These are phyloP conservation scores for Tokudaia tokunoshimensis DNA, from an alignment of 2,797 vertebrate species.

Conservation along the genomic window DNA sequence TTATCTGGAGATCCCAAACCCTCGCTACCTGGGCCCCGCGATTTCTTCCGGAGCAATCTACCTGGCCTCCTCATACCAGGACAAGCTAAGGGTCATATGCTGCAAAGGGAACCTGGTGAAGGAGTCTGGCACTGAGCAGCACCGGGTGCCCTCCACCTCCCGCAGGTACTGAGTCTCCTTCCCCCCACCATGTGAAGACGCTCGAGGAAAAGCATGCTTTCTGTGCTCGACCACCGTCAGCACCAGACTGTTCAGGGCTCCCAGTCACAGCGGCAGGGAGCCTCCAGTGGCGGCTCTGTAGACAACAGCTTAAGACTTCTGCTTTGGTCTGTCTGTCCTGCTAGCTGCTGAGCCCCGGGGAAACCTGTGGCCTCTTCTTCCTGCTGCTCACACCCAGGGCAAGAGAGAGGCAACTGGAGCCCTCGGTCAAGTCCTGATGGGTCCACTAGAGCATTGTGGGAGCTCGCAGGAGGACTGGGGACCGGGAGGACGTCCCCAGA, in stretches of 20 bases:
- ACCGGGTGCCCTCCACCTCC: constrained; percentile 92
- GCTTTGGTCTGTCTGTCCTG: neutral
- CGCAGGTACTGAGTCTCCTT: constrained; percentile 90
- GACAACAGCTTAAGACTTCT: neutral
- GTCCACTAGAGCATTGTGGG: neutral
- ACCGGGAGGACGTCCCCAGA: neutral
- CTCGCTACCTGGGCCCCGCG: constrained; percentile 96
- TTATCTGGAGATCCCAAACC: constrained; percentile 96
- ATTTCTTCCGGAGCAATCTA: constrained; percentile 98
- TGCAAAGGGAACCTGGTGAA: constrained; percentile 98
- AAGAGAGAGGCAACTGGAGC: neutral
- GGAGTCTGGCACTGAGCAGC: constrained; percentile 92
- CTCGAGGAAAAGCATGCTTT: neutral
- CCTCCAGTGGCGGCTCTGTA: neutral
- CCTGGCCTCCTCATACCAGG: constrained; percentile 98
- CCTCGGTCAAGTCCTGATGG: neutral
- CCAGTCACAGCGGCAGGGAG: neutral
- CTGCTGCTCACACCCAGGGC: neutral
- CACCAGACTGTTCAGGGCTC: neutral
- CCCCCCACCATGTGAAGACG: neutral
- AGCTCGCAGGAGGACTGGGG: neutral
- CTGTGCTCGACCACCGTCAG: too few relatives aligned
- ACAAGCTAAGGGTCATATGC: constrained; percentile 97
- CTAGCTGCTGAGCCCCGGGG: neutral
- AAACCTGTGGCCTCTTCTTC: rapidly evolving